These are phyloP conservation scores for Conops quadrifasciatus DNA, from an alignment of 2,888 invertebrate species.

Conservation along the genomic window DNA sequence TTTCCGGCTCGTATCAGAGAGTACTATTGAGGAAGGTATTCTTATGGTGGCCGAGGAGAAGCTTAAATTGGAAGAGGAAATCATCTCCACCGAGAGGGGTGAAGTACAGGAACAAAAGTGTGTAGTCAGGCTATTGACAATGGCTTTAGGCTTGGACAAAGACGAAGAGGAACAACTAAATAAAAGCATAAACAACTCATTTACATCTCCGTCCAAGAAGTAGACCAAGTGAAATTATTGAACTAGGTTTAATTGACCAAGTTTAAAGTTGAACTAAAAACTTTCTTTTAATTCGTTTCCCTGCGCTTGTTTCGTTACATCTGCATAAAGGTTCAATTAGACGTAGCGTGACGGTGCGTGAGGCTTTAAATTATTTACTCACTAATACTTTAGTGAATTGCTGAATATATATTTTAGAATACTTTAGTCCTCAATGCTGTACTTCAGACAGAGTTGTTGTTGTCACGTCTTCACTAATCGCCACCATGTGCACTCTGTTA, in stretches of 20 bases:
- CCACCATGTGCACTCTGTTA: too few species aligned
- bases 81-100: conserved; percentile 71
- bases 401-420: too few species aligned
- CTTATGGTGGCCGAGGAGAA: conserved; percentile 89
- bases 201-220: conserved; percentile 50
- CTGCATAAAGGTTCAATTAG: too few species aligned
- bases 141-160: conserved; percentile 74
- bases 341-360: too few species aligned
- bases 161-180: conserved; percentile 55
- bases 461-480: too few species aligned
- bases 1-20: conserved; percentile 82
- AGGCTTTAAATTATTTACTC: too few species aligned
- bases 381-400: too few species aligned
- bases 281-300: background rate
- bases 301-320: too few species aligned
- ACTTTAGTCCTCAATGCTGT: too few species aligned
- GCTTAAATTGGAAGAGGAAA: conserved; percentile 88
- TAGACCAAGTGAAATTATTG: background rate
- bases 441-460: too few species aligned
- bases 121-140: conserved; percentile 81
- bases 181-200: conserved; percentile 53
- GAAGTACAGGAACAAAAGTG: conserved; percentile 75
- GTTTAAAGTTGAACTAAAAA: conserved; percentile 22
- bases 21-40: conserved; percentile 94
- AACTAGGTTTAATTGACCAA: too few species aligned